These are phyloP conservation scores for Litocranius walleri DNA, from an alignment of 2,113 vertebrate species.

Conservation along the genomic window DNA sequence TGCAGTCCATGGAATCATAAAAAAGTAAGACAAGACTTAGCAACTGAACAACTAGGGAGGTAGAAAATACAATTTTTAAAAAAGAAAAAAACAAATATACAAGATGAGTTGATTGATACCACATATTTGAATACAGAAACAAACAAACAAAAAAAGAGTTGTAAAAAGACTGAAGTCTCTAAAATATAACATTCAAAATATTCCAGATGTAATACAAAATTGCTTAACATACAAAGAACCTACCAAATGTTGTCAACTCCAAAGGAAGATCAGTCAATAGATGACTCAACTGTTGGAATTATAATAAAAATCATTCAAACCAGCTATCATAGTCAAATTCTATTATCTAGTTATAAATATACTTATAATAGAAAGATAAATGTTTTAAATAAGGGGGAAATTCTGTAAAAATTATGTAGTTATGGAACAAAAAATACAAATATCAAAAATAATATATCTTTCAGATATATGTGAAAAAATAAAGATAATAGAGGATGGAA, in stretches of 20 bases:
- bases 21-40: background rate
- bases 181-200: background rate
- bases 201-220: background rate
- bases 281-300: background rate
- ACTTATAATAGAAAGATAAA: background rate
- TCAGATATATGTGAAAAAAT: background rate
- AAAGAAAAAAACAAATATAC: background rate
- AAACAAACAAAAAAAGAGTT: background rate
- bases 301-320: background rate
- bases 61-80: background rate
- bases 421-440: background rate
- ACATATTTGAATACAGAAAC: background rate
- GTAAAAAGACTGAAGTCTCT: background rate
- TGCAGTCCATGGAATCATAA: background rate
- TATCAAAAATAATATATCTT: background rate
- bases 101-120: background rate
- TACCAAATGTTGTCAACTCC: background rate
- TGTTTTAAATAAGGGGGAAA: background rate
- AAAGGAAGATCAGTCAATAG: background rate
- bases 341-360: background rate
- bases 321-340: background rate
- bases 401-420: background rate
- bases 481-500: background rate
- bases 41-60: background rate
- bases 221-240: background rate